Base-by-base conservation (phyloP, 1,140 invertebrate species). In the Lepidurus arcticus region DNA sequence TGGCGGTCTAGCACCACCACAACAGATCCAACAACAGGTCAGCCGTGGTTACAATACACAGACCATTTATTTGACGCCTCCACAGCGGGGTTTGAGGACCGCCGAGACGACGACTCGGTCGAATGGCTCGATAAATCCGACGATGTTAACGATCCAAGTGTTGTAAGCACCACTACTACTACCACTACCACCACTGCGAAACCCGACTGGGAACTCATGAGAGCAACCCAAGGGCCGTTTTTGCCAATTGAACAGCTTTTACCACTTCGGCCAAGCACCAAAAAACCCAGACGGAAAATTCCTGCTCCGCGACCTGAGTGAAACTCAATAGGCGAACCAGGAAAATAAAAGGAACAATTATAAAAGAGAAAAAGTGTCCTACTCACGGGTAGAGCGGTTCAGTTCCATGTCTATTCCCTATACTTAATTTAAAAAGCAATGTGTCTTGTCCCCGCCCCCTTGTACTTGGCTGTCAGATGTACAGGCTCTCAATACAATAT, bases 21-120 rank as follows among this genome's bases (percentile, higher is more conserved):
- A 21, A 65, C 53, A 65, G 21, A 13, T 16, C 16, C 16, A 16
- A 13, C 16, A 16, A 65, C 21, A 65, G 53, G 53, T 16, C 53
- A 65, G 53, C 53, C 53, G 21, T 65, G 53, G 53, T 65, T 65
- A 13, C 53, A 65, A 21, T 65, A 65, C 13, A 65, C 53, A 65
- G 53, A 65, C 6, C 53, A 65, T 65, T 65, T 65, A 65, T 65
- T 65, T 65, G 53, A 65, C 9, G 53, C 9, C 53, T 21, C 53
- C 13, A 16, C 34, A 34, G 34, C 13, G 9, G 21, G 53, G 16
- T 16, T 21, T 7, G 53, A 65, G 21, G 21, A 65, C 53, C 16
- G 53, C 21, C 53, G 6, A 11, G 21, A 16, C n/a, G 21, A 65
- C 21, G 53, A 65, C 53, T 65, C 53, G 53, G 7, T 8, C 6